These are phyloP conservation scores for Drosophila setifemur DNA, from an alignment of 1,140 invertebrate genomes.

Conservation along the genomic window DNA sequence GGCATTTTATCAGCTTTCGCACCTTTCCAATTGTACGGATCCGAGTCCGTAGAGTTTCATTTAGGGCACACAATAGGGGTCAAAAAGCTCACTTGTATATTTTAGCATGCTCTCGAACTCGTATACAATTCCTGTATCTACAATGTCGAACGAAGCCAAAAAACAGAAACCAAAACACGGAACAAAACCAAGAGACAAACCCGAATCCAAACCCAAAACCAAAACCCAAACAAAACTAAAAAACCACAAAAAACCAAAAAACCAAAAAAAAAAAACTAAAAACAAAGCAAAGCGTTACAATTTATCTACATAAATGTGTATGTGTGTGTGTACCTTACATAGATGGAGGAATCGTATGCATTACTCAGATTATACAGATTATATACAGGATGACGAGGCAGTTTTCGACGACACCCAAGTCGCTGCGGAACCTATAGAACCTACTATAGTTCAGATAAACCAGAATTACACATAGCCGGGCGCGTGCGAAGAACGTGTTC, in stretches of 20 bases:
- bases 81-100: slow-evolving; percentile 40
- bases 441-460: slow-evolving; percentile 34
- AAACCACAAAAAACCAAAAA: neutral
- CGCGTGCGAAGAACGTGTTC: slow-evolving; percentile 19
- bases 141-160: slow-evolving; percentile 30
- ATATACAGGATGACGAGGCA: neutral
- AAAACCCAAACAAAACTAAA: neutral
- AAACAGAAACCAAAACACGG: neutral
- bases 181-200: neutral
- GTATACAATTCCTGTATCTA: slow-evolving; percentile 27
- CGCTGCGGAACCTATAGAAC: slow-evolving; percentile 1
- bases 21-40: slow-evolving; percentile 46
- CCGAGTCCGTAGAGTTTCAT: slow-evolving; percentile 37
- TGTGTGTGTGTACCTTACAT: slow-evolving; percentile 56
- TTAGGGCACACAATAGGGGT: slow-evolving; percentile 46
- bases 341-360: slow-evolving; percentile 25
- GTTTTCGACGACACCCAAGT: neutral
- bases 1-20: slow-evolving; percentile 68
- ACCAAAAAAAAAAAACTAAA: neutral
- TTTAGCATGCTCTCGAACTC: slow-evolving; percentile 23
- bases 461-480: slow-evolving; percentile 20
- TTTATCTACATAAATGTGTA: slow-evolving; percentile 48
- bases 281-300: slow-evolving; percentile 27
- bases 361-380: slow-evolving; percentile 24
- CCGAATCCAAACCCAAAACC: neutral